phyloP scores from a whole-genome alignment of 2,888 invertebrate species.

The Pyrocoelia pectoralis region DNA sequence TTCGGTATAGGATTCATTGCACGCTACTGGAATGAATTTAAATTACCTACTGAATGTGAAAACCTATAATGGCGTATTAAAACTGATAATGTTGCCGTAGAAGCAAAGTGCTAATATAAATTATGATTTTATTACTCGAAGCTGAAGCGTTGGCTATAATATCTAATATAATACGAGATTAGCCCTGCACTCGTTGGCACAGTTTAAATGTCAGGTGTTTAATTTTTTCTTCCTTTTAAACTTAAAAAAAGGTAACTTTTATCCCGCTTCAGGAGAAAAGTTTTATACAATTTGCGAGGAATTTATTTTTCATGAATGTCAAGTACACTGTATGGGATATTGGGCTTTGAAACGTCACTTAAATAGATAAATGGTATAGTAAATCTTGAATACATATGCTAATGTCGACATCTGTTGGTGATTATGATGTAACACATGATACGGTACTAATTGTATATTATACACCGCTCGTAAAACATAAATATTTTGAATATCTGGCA shows the following conservation, averaged over 20 bases:
- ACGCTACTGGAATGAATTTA: slow-evolving; percentile 44
- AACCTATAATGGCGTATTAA: slow-evolving; percentile 47
- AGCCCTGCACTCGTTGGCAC: slow-evolving; percentile 29
- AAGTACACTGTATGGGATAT: slow-evolving; percentile 3
- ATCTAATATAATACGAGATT: slow-evolving; percentile 34
- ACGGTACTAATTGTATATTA: slow-evolving; percentile 1
- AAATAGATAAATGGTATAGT: slow-evolving; percentile 2
- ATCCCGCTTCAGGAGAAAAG: background rate
- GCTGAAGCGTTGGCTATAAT: slow-evolving; percentile 31
- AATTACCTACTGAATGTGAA: slow-evolving; percentile 43
- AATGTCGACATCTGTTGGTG: slow-evolving; percentile 11
- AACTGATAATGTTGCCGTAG: slow-evolving; percentile 45
- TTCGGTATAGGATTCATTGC: slow-evolving; percentile 37
- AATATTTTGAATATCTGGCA: too few species aligned
- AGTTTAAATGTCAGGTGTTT: slow-evolving; percentile 22
- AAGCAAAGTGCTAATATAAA: slow-evolving; percentile 45
- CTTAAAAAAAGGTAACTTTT: background rate
- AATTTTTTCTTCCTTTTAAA: slow-evolving; percentile 3
- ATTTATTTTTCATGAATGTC: slow-evolving; percentile 5
- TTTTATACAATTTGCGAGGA: background rate
- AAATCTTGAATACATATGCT: slow-evolving; percentile 11
- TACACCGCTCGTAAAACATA: background rate
- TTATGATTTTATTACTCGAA: slow-evolving; percentile 45
- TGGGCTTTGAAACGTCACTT: slow-evolving; percentile 1
- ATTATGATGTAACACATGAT: slow-evolving; percentile 8